A percentile compares a stretch with the other conserved stretches of the same genome.
Conservation (phyloP, 1,140 invertebrate species). For the Trachelipus rathkii region DNA sequence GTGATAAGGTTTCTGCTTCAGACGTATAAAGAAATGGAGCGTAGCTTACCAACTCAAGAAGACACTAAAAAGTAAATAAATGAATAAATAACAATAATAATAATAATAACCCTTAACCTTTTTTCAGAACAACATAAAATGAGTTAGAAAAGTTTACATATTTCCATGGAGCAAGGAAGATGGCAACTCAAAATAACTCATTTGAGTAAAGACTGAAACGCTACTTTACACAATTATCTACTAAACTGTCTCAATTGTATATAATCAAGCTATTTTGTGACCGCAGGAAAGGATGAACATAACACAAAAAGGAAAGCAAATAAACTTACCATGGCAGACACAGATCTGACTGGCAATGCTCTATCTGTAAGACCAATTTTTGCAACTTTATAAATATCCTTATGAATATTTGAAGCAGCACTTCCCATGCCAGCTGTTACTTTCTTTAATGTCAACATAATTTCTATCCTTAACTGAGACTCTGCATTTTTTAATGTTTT, state of each 20-base stretch:
- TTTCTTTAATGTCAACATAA: slow-evolving; percentile 87
- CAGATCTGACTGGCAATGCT: slow-evolving; percentile 82
- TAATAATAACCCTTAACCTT: not conserved
- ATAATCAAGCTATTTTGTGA: too few species aligned
- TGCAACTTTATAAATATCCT: slow-evolving; percentile 86
- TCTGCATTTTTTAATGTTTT: slow-evolving; percentile 86
- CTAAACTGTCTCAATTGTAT: too few species aligned
- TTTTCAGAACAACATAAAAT: too few species aligned
- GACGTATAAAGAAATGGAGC: slow-evolving; percentile 80
- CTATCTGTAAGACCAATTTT: slow-evolving; percentile 80
- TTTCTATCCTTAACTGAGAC: slow-evolving; percentile 91
- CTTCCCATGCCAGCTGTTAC: slow-evolving; percentile 76
- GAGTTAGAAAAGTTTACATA: too few species aligned
- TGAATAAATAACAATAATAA: slow-evolving; percentile 19
- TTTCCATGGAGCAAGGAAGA: too few species aligned
- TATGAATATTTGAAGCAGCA: slow-evolving; percentile 79
- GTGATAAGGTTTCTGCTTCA: slow-evolving; percentile 83
- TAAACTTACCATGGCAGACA: slow-evolving; percentile 67
- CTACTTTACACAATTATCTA: too few species aligned
- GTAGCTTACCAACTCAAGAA: slow-evolving; percentile 82
- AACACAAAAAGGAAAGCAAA: too few species aligned
- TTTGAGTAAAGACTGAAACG: too few species aligned
- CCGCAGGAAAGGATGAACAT: too few species aligned
- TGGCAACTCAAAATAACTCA: too few species aligned
- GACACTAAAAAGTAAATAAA: slow-evolving; percentile 61